Evolutionary conservation across 2,888 invertebrate genomes (phyloP).

Genomic region (Stomorhina lunata): DNA sequence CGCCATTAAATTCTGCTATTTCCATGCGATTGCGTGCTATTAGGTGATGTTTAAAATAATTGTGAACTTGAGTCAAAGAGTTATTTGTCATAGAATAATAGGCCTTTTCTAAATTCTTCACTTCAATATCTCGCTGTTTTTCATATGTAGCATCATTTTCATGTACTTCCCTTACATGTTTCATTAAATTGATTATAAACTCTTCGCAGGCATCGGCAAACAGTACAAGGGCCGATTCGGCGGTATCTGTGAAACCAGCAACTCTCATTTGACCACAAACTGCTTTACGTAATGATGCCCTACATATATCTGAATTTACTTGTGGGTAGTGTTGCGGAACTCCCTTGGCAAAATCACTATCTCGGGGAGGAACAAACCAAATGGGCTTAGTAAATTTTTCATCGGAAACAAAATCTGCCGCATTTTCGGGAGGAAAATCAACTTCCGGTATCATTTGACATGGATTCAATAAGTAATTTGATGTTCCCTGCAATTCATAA

Average conservation of each 20-base stretch:
- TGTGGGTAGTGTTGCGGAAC: constrained; percentile 72
- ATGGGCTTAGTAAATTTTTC: constrained; percentile 78
- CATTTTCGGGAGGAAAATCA: constrained; percentile 78
- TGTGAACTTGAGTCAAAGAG: constrained; percentile 77
- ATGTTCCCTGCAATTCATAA: constrained; percentile 72
- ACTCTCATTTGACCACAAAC: constrained; percentile 77
- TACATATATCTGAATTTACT: constrained; percentile 72
- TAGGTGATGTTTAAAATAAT: constrained; percentile 78
- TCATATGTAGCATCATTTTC: constrained; percentile 66
- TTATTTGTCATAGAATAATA: constrained; percentile 75
- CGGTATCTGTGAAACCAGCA: constrained; percentile 77
- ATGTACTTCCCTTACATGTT: constrained; percentile 70
- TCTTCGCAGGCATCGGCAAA: constrained; percentile 78
- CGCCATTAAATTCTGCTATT: constrained; percentile 77
- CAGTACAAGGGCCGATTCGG: constrained; percentile 75
- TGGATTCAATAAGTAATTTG: constrained; percentile 77
- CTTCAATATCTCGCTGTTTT: constrained; percentile 69
- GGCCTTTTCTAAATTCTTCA: constrained; percentile 75
- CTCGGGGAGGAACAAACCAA: constrained; percentile 77
- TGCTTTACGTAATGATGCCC: constrained; percentile 75
- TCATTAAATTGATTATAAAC: constrained; percentile 75
- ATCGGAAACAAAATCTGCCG: constrained; percentile 75
- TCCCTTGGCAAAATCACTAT: constrained; percentile 76
- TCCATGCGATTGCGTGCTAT: constrained; percentile 76
- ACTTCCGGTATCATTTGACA: constrained; percentile 79